Conservation (phyloP, 2,797 vertebrate genomes). For the Kryptolebias ocellatus region DNA sequence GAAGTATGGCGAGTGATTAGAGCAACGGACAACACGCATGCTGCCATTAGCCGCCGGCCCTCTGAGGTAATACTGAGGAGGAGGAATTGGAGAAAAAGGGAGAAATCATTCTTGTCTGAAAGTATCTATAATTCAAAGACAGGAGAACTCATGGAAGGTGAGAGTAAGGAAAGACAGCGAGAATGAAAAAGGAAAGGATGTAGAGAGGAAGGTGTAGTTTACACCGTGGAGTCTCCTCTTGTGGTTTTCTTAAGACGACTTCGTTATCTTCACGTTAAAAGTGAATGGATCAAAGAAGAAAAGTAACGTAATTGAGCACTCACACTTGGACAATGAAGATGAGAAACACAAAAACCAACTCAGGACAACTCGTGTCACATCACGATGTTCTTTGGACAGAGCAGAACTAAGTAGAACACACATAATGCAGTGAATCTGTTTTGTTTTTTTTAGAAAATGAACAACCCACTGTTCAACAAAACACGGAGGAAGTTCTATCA, state of each 20-base stretch:
- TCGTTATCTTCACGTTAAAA: slow-evolving; percentile 72
- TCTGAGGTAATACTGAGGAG: slow-evolving; percentile 31
- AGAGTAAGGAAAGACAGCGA: slow-evolving; percentile 30
- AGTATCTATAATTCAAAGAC: slow-evolving; percentile 73
- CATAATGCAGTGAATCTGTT: no score
- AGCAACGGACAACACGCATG: slow-evolving; percentile 53
- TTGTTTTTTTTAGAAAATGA: neutral
- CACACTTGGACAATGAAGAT: neutral
- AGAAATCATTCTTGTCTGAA: slow-evolving; percentile 55
- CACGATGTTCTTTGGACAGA: neutral
- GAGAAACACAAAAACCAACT: neutral
- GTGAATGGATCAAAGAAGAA: slow-evolving; percentile 49
- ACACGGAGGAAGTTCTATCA: neutral
- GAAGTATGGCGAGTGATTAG: slow-evolving; percentile 36
- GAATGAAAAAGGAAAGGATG: slow-evolving; percentile 27
- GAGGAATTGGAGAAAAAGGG: slow-evolving; percentile 10
- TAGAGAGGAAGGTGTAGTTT: slow-evolving; percentile 41
- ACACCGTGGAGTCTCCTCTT: slow-evolving; percentile 39
- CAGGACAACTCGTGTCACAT: neutral
- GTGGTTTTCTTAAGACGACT: slow-evolving; percentile 43
- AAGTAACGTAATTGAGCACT: slow-evolving; percentile 40
- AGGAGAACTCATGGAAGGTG: slow-evolving; percentile 21
- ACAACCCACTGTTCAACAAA: neutral
- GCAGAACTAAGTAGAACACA: neutral
- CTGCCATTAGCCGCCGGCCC: slow-evolving; percentile 44